Base-by-base conservation (phyloP, 2,797 vertebrate species). In the Pipistrellus kuhlii region DNA sequence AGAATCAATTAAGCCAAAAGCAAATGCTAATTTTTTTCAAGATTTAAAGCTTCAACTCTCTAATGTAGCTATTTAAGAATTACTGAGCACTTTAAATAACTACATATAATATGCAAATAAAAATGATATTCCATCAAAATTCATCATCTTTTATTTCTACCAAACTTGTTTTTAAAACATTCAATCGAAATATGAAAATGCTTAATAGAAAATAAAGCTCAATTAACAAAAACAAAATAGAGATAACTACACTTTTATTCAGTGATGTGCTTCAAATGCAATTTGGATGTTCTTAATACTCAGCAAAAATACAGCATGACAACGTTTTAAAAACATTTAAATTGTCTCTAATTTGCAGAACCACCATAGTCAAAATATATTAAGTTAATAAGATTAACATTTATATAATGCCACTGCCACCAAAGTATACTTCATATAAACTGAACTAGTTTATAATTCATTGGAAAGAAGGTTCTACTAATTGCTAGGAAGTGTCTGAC, bases 291-390 rank as follows among this genome's bases (percentile, higher is more conserved):
- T 90, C 97, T 97, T 97, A 94, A 18, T 41, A 88, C 81, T 96
- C 94, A 94, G 92, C 92, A 64, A 96, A 96, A 95, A 66, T 94
- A 89, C 75, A 92, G 17, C 30, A 95, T 90, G 89, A 96, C 91
- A 93, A 96, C 91, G n/a, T 87, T 73, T 96, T 96, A 32, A 69
- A 96, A 97, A 94, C 78, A 93, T 95, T 94, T 97, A 97, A 96
- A 97, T 97, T 97, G 93, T 95, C 88, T 97, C 95, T 96, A 98
- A 98, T 97, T 97, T 98, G 96, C 94, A 95, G 88, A 96, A 97
- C 91, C 93, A 96, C 96, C 94, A 94, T 71, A 96, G 96, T 97
- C 96, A 97, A 96, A 98, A 96, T 93, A 97, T 89, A 96, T 96
- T 96, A 96, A 95, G 88, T 96, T 94, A 95, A 97, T 97, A 98